Base-by-base conservation (phyloP, 2,888 invertebrate species). In the Archips xylosteana region DNA sequence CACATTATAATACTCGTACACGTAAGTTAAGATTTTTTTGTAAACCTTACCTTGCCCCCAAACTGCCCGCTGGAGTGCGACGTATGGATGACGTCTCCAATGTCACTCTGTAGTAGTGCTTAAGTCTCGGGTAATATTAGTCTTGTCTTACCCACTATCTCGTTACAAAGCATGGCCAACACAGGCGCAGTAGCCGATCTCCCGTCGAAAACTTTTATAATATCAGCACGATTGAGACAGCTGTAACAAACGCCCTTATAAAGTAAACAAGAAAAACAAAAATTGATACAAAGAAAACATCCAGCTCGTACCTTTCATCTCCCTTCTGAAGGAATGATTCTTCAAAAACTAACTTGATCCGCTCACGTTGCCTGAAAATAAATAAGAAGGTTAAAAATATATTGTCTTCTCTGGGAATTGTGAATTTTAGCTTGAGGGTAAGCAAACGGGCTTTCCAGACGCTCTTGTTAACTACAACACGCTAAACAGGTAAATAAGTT, bases 131-230 rank as follows among this genome's bases (percentile, higher is more conserved):
- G 23, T 23, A 23, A 23, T 23, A 23, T 23, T 23, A 23, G 23
- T 23, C 23, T 23, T 23, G n/a, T 70, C 89, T 86, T 86, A 94
- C 95, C 95, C 81, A 96, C 92, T 78, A 96, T 95, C 92, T 97
- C 96, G 86, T 98, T 97, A 92, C 98, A 98, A 74, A 98, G 95
- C 79, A 98, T 96, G 75, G 97, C 96, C 83, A 98, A 96, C 76
- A 97, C 96, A 2, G 97, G 97, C 75, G 96, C 95, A 78, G 95
- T 94, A 32, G 96, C 95, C 77, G 96, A 95, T 86, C 96, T 96
- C 15, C 98, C 97, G 87, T 98, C 98, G 91, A 97, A 97, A 71
- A 98, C 96, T 87, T 97, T 97, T 84, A 98, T 96, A 81, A 97
- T 96, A 90, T 98, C 98, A 54, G 97, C 97, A 80, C 97, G 96